Percentiles rank a stretch among this genome's conserved stretches.
Conservation (phyloP, 2,888 invertebrate genomes). For the Sthenelais limicola region DNA sequence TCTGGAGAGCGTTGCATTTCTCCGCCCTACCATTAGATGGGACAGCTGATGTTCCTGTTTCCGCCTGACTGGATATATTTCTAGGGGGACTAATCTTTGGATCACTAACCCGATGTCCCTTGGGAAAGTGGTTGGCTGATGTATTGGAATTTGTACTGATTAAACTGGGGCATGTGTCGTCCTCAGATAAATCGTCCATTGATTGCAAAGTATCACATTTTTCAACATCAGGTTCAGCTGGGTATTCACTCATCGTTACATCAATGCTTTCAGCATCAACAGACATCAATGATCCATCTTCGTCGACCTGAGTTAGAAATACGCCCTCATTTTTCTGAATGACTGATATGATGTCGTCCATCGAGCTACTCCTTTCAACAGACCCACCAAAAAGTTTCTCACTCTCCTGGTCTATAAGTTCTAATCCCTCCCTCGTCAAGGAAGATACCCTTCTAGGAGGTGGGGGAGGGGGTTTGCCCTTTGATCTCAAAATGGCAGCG, state of each 20-base stretch:
- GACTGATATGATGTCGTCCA: no score
- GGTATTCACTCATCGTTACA: not conserved
- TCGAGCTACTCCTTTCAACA: no score
- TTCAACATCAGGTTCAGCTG: not conserved
- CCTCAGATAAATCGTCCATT: not conserved
- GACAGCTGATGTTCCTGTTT: not conserved
- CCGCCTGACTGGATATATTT: not conserved
- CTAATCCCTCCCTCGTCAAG: constrained; percentile 12
- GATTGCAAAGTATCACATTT: constrained; percentile 9
- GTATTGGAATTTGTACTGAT: not conserved
- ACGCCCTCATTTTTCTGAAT: no score
- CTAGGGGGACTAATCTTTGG: not conserved
- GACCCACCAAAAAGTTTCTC: no score
- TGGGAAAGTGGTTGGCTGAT: not conserved
- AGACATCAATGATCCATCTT: not conserved
- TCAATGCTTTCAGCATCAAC: not conserved
- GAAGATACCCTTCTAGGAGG: constrained; percentile 8
- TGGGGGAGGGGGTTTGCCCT: not conserved
- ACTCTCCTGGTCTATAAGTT: no score
- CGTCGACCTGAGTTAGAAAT: not conserved
- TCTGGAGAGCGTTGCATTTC: no score
- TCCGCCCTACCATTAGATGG: no score
- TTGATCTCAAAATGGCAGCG: not conserved
- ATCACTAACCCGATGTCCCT: no score
- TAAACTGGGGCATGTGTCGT: not conserved